Percentiles rank a stretch among this genome's conserved stretches.
Conservation (phyloP, 1,140 invertebrate genomes). For the Drosophila arawakana region DNA sequence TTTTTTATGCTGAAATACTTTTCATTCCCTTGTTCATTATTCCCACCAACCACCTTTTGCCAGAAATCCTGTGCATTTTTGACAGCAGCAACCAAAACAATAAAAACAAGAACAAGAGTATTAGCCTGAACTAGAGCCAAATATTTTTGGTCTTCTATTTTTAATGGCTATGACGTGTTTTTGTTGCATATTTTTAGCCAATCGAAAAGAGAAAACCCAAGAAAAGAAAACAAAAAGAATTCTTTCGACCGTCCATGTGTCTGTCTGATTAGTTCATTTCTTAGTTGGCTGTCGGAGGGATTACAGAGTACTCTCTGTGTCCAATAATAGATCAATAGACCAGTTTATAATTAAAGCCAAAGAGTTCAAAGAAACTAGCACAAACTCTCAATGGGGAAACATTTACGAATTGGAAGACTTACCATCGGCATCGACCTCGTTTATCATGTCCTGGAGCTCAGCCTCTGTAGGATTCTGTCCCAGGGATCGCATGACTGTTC, state of each 20-base stretch:
- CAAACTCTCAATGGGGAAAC: constrained; percentile 14
- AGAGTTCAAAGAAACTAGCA: constrained; percentile 32
- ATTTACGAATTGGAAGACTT: neutral
- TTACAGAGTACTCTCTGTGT: constrained; percentile 10
- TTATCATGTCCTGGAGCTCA: constrained; percentile 99
- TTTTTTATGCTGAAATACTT: constrained; percentile 4
- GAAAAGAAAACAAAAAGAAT: constrained; percentile 29
- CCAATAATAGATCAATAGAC: constrained; percentile 30
- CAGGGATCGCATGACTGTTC: constrained; percentile 99
- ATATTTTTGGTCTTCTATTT: constrained; percentile 76
- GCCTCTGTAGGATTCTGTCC: constrained; percentile 99
- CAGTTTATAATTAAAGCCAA: constrained; percentile 31
- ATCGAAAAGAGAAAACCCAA: constrained; percentile 25
- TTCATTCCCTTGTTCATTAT: constrained; percentile 3
- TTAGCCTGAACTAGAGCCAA: constrained; percentile 61
- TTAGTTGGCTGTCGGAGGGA: constrained; percentile 5
- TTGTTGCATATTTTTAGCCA: constrained; percentile 79
- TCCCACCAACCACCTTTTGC: constrained; percentile 48
- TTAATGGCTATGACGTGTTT: constrained; percentile 79
- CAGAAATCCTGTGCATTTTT: constrained; percentile 52
- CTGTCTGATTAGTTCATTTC: constrained; percentile 17
- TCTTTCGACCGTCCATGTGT: constrained; percentile 8
- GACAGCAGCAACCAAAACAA: constrained; percentile 34
- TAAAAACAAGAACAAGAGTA: constrained; percentile 28
- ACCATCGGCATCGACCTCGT: constrained; percentile 99